Base-by-base conservation (phyloP, 1,140 invertebrate genomes). In the Anoplophora glabripennis region DNA sequence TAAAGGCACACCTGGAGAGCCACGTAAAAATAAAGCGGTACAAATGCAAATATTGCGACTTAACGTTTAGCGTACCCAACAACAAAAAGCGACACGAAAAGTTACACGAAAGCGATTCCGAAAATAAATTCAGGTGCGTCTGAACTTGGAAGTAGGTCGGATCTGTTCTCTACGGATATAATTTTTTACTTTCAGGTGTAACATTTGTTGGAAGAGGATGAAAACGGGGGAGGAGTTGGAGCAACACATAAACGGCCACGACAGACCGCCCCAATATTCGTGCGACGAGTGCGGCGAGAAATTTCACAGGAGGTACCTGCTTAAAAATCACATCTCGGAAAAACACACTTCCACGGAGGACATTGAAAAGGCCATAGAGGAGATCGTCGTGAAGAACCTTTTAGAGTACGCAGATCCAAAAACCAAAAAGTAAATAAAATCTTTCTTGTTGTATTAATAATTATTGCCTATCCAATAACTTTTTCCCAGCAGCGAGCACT, bases 1-100 rank as follows among this genome's bases (percentile, higher is more conserved):
- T 55, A 81, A 82, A 70, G 91, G 96, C 68, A 87, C 82, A 34
- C 80, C 79, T 0, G 92, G 40, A 41, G 40, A 12, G 15, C 40
- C n/a, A 41, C 15, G 15, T 41, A 2, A 12, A 12, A 41, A 41
- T 28, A 41, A 41, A 41, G n/a, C 2, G 40, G 4, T 12, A 41
- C 4, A 41, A 12, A 4, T 12, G 40, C 15, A 12, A 41, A 41
- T 41, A 41, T 12, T 17, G n/a, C n/a, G n/a, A 41, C 2, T 17
- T 12, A 4, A 41, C 40, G 40, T 41, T 41, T 12, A 12, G n/a
- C 7, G n/a, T 2, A 7, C n/a, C 40, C 2, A 12, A 2, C n/a
- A 41, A 12, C 7, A 12, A 4, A 41, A 12, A 2, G n/a, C 15
- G n/a, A 4, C 40, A 12, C 7, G n/a, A 41, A 12, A 41, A 12